Conservation (phyloP, 2,888 invertebrate species). For the Lasioglossum lativentre region DNA sequence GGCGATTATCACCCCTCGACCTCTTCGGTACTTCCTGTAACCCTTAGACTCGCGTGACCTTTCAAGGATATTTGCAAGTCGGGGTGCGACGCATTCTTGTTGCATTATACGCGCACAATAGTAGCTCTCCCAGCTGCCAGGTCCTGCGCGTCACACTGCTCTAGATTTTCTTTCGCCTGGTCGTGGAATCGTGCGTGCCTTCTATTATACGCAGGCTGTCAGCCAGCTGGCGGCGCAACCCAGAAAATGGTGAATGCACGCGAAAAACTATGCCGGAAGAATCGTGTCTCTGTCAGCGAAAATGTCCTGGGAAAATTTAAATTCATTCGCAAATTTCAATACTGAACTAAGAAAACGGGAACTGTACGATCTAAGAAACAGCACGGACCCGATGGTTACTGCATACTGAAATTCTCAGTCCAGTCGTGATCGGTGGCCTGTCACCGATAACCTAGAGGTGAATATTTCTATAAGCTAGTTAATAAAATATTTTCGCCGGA, state of each 20-base stretch:
- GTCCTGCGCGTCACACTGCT: background rate
- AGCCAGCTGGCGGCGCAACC: background rate
- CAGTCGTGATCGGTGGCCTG: too few species aligned
- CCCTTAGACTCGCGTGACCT: constrained; percentile 57
- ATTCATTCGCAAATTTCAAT: background rate
- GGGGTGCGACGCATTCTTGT: constrained; percentile 38
- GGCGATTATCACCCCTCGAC: constrained; percentile 77
- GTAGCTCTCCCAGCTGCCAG: background rate
- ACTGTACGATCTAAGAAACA: too few species aligned
- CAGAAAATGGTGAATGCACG: background rate
- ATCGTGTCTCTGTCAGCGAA: background rate
- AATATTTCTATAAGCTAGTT: background rate
- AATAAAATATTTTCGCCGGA: background rate
- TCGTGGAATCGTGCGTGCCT: background rate
- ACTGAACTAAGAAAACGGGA: too few species aligned
- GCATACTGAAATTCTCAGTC: too few species aligned
- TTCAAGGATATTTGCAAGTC: constrained; percentile 60
- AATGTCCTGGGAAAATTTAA: background rate
- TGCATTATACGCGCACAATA: background rate
- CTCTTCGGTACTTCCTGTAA: constrained; percentile 67
- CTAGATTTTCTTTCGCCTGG: background rate
- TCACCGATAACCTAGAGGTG: background rate
- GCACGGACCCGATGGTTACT: too few species aligned
- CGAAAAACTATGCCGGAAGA: background rate
- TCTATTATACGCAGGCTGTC: background rate